Evolutionary conservation across 2,797 vertebrate species (phyloP).

Genomic region (Heteromormyrus szaboi): DNA sequence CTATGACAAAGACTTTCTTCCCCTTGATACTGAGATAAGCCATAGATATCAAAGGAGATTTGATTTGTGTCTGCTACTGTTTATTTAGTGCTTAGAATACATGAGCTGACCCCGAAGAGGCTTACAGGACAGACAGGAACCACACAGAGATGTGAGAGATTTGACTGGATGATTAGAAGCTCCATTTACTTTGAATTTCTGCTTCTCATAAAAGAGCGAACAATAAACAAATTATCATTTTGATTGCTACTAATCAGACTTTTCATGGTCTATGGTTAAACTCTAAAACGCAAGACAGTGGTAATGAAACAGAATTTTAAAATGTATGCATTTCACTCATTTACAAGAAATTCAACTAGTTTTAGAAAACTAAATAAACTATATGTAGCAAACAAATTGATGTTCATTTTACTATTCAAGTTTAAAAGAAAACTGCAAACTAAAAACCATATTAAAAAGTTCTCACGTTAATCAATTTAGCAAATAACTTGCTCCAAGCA

Average conservation of each 20-base stretch:
- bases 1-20: not conserved
- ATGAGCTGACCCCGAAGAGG: not conserved
- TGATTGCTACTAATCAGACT: not conserved
- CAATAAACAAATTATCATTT: not conserved
- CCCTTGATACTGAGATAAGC: not conserved
- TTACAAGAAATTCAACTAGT: not conserved
- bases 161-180: not conserved
- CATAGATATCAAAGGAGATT: not conserved
- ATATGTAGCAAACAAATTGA: not conserved
- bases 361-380: not conserved
- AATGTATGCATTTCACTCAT: not conserved
- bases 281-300: not conserved
- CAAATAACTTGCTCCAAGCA: not conserved
- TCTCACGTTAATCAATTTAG: not conserved
- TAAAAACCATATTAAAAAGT: not conserved
- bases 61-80: not conserved
- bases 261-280: not conserved
- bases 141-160: not conserved
- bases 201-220: not conserved
- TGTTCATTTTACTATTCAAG: not conserved
- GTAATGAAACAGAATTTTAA: not conserved
- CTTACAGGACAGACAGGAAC: not conserved
- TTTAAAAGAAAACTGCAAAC: not conserved
- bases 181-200: not conserved
- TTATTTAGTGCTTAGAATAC: not conserved